These are phyloP conservation scores for Toxostoma redivivum DNA, from an alignment of 2,113 vertebrate species.

Conservation along the genomic window DNA sequence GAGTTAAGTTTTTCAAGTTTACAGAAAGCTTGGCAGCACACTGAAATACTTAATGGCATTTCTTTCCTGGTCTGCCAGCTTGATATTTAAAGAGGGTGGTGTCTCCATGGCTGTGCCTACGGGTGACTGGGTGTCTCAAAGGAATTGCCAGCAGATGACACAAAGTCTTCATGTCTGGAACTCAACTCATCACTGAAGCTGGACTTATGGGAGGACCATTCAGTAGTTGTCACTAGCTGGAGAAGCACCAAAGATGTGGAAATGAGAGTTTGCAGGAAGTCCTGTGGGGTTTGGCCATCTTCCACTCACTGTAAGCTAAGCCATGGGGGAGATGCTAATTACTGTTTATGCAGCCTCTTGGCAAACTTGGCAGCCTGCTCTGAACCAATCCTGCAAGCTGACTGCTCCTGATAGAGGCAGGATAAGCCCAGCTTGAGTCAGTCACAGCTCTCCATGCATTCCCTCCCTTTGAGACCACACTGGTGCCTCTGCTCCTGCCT, in stretches of 20 bases:
- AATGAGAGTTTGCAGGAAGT: background rate
- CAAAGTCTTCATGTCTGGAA: background rate
- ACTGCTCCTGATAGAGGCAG: background rate
- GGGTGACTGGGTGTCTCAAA: background rate
- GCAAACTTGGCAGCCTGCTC: background rate
- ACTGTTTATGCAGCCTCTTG: background rate
- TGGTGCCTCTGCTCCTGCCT: background rate
- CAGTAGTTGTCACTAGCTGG: background rate
- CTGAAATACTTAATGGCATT: background rate
- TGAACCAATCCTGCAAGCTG: background rate
- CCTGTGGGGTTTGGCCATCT: background rate
- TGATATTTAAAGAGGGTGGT: background rate
- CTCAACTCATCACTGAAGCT: background rate
- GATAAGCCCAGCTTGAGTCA: background rate
- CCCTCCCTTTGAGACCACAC: background rate
- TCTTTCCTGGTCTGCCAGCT: background rate
- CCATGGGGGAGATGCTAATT: background rate
- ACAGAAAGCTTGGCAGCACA: background rate
- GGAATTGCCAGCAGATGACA: background rate
- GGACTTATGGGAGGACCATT: background rate
- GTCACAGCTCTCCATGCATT: rapidly evolving
- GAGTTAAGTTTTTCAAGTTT: background rate
- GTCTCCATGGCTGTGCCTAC: background rate
- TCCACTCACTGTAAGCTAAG: background rate
- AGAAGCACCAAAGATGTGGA: background rate